phyloP scores from a whole-genome alignment of 2,888 invertebrate genomes.

The Drosophila bunnanda region DNA sequence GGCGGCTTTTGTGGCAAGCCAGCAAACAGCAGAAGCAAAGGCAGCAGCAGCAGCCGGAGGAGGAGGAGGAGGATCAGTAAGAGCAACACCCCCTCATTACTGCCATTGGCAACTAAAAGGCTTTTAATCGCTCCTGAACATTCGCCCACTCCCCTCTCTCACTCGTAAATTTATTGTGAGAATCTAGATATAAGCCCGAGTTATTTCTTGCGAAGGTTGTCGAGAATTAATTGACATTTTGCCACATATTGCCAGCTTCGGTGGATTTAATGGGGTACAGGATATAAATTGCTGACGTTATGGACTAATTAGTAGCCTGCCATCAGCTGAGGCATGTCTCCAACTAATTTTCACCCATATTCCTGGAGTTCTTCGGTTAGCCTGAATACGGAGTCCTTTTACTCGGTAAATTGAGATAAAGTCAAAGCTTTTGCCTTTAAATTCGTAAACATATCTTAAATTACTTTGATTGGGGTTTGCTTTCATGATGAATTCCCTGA shows the following conservation, averaged over 20 bases:
- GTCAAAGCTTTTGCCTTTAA: not conserved
- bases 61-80: conserved; percentile 2
- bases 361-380: not conserved
- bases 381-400: not conserved
- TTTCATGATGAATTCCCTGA: too few relatives aligned
- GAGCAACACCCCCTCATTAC: conserved; percentile 29
- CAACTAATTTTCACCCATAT: not conserved
- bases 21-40: conserved; percentile 57
- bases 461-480: not conserved
- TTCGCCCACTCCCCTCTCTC: not conserved
- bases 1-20: conserved; percentile 74
- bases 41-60: conserved; percentile 23
- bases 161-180: conserved; percentile 66
- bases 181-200: conserved; percentile 40
- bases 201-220: conserved; percentile 19
- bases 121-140: conserved; percentile 77
- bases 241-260: conserved; percentile 36
- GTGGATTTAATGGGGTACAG: not conserved
- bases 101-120: conserved; percentile 64
- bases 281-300: conserved; percentile 31
- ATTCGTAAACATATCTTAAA: not conserved
- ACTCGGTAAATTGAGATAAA: not conserved
- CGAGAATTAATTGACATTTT: conserved; percentile 41
- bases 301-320: conserved; percentile 22
- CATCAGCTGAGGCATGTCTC: not conserved